Percentiles rank a stretch among this genome's conserved stretches.
These are phyloP conservation scores for Diceros bicornis DNA, from an alignment of 2,797 vertebrate genomes.

Conservation along the genomic window DNA sequence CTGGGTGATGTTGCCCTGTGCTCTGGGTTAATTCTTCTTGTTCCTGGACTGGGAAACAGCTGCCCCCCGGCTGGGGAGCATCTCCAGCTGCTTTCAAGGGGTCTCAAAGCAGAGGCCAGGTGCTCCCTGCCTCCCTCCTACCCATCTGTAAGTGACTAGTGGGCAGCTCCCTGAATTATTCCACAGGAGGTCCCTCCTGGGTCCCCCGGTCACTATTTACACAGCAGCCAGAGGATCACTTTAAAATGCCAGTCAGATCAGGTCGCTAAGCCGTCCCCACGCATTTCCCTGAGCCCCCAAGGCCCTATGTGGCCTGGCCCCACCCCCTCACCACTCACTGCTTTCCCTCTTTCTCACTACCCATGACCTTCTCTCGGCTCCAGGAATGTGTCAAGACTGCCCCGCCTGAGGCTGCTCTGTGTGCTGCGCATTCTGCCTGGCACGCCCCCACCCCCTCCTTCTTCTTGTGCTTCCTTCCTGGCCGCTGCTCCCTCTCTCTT, in stretches of 20 bases:
- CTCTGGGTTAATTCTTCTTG: not conserved
- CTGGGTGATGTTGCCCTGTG: not conserved
- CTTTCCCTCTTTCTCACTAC: not conserved
- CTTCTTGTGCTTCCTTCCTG: not conserved
- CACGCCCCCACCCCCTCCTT: fast-evolving
- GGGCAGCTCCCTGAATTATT: not conserved
- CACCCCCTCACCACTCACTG: not conserved
- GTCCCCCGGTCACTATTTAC: not conserved
- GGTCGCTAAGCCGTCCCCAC: not conserved
- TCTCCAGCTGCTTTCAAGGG: not conserved
- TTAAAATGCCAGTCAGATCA: not conserved
- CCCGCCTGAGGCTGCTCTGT: fast-evolving
- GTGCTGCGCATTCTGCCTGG: not conserved
- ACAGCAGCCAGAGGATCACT: not conserved
- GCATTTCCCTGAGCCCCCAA: not conserved
- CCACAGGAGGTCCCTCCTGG: not conserved
- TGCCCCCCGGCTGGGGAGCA: not conserved
- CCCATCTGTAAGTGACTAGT: not conserved
- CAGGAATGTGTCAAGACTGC: not conserved
- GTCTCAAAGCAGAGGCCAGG: not conserved
- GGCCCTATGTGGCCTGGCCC: not conserved
- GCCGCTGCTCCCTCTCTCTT: not conserved
- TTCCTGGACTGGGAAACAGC: not conserved
- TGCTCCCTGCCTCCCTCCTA: not conserved
- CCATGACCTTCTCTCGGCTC: not conserved